These are phyloP conservation scores for Akabosia matsudoensis DNA, from an alignment of 1,140 invertebrate species.

Conservation along the genomic window DNA sequence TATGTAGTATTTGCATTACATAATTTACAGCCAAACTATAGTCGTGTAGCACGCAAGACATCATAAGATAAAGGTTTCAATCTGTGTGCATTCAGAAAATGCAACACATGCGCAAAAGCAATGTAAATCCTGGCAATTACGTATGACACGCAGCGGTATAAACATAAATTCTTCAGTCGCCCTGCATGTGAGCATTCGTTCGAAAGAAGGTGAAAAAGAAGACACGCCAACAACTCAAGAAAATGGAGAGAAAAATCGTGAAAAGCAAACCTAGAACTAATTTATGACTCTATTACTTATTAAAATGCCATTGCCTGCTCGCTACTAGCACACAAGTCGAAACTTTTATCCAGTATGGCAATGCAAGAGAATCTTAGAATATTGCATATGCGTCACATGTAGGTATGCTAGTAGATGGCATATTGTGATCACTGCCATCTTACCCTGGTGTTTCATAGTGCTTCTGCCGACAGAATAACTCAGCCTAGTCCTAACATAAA, in stretches of 20 bases:
- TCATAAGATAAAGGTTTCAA: not conserved
- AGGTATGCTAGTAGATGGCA: slow-evolving; percentile 28
- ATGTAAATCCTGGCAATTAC: not conserved
- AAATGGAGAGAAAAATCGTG: not conserved
- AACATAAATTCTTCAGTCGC: not conserved
- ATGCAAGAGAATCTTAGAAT: slow-evolving; percentile 4
- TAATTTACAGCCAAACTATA: no score
- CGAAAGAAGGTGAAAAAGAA: slow-evolving; percentile 9
- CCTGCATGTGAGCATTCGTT: not conserved
- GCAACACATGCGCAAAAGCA: not conserved
- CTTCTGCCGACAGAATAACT: no score
- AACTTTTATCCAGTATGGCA: not conserved
- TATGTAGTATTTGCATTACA: no score
- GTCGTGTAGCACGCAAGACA: no score
- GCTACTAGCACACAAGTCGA: slow-evolving; percentile 20
- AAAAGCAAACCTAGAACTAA: slow-evolving; percentile 27
- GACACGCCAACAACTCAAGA: slow-evolving; percentile 1
- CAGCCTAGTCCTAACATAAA: no score
- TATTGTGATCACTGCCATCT: no score
- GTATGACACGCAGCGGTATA: not conserved
- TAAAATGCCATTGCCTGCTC: slow-evolving; percentile 42
- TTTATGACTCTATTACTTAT: slow-evolving; percentile 47
- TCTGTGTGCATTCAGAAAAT: not conserved
- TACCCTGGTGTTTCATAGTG: no score
- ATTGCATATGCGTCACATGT: slow-evolving; percentile 15